Evolutionary conservation across 2,113 vertebrate species (phyloP).

Genomic region (Hemiprocne comata): DNA sequence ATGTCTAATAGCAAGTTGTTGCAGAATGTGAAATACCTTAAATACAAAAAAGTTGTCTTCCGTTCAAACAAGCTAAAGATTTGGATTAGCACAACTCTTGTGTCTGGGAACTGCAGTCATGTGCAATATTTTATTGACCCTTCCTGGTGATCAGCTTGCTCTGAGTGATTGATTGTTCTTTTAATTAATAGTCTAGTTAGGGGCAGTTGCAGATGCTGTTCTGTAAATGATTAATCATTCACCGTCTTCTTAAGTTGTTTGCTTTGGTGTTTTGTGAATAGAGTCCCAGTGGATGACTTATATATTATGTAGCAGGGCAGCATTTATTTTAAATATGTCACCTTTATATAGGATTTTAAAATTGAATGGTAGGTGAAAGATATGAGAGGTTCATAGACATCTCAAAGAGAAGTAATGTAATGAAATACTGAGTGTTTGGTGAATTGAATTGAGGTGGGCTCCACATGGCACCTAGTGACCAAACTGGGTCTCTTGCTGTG

Average conservation of each 20-base stretch:
- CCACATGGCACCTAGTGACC: background rate
- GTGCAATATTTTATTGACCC: background rate
- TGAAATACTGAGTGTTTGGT: background rate
- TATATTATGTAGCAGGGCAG: background rate
- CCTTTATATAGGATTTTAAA: constrained; percentile 13
- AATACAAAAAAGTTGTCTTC: background rate
- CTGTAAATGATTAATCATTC: background rate
- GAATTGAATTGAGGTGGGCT: background rate
- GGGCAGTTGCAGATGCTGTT: constrained; percentile 14
- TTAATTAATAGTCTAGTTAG: constrained; percentile 30
- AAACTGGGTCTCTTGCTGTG: background rate
- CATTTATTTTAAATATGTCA: background rate
- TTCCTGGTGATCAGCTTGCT: background rate
- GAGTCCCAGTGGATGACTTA: background rate
- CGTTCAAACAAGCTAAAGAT: background rate
- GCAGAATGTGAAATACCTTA: background rate
- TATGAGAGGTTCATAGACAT: background rate
- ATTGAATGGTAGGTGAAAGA: background rate
- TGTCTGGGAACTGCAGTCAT: background rate
- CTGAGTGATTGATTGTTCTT: constrained; percentile 11
- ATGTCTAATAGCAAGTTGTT: background rate
- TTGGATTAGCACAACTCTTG: background rate
- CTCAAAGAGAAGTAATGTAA: background rate
- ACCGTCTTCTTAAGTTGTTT: background rate
- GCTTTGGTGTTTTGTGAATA: background rate